phyloP scores from a whole-genome alignment of 1,140 invertebrate genomes.

The Aradophagus sp. region DNA sequence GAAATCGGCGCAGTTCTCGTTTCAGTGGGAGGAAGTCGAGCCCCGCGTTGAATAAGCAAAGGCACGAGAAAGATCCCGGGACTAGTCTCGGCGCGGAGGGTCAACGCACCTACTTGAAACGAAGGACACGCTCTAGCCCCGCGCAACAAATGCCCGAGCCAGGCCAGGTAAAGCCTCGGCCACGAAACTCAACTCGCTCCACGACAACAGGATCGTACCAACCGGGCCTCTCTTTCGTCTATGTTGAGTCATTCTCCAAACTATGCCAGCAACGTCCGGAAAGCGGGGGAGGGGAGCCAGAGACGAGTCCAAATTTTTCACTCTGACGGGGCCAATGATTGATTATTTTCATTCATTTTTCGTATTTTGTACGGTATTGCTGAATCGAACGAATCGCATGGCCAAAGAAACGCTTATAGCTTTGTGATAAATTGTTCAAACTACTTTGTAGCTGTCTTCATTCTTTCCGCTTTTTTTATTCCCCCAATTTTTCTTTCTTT shows the following conservation, averaged over 20 bases:
- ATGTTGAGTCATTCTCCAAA: slow-evolving; percentile 33
- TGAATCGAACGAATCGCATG: too few species aligned
- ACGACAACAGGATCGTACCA: slow-evolving; percentile 36
- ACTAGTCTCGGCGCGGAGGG: slow-evolving; percentile 31
- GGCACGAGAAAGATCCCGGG: slow-evolving; percentile 29
- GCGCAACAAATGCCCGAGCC: slow-evolving; percentile 24
- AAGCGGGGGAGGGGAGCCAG: too few species aligned
- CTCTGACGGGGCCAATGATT: too few species aligned
- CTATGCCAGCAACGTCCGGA: too few species aligned
- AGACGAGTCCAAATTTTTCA: too few species aligned
- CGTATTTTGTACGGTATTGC: too few species aligned
- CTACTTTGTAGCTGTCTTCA: too few species aligned
- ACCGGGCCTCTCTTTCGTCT: slow-evolving; percentile 37
- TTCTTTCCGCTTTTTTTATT: too few species aligned
- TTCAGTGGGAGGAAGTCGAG: slow-evolving; percentile 36
- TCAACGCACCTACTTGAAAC: slow-evolving; percentile 45
- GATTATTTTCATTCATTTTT: too few species aligned
- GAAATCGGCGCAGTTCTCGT: slow-evolving; percentile 12
- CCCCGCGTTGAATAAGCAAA: slow-evolving; percentile 15
- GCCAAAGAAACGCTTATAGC: too few species aligned
- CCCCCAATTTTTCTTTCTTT: too few species aligned
- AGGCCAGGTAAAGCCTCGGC: slow-evolving; percentile 40
- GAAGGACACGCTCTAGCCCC: slow-evolving; percentile 50
- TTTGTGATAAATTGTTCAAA: too few species aligned
- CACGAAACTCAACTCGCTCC: slow-evolving; percentile 30